Percentiles rank a stretch among this genome's conserved stretches.
Conservation (phyloP, 2,113 vertebrate species). For the Aldabrachelys gigantea region DNA sequence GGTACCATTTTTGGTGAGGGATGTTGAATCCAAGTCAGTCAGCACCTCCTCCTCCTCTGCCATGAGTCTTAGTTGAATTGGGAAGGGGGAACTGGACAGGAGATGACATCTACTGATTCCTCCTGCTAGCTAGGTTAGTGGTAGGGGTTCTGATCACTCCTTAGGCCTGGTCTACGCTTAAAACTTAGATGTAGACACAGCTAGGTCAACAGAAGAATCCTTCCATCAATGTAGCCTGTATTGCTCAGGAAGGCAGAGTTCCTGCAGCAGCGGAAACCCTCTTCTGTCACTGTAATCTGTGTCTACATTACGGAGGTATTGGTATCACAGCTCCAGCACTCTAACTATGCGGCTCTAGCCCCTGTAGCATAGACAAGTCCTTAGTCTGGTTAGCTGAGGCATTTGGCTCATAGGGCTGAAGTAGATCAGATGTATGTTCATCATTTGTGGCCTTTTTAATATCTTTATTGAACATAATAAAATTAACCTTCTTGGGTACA, state of each 20-base stretch:
- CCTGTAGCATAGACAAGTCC: not conserved
- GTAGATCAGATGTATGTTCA: not conserved
- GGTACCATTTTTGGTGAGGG: not conserved
- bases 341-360: too few species aligned
- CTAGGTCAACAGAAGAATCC: not conserved
- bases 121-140: not conserved
- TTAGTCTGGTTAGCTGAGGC: not conserved
- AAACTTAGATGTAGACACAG: too few species aligned
- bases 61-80: rapidly evolving
- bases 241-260: not conserved
- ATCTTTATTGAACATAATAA: not conserved
- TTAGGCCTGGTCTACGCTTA: not conserved
- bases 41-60: not conserved
- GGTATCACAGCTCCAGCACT: too few species aligned
- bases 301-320: not conserved
- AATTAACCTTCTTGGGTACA: not conserved
- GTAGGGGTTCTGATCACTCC: not conserved
- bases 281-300: not conserved
- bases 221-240: not conserved
- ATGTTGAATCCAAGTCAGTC: not conserved
- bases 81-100: not conserved
- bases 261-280: not conserved
- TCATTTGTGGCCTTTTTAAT: not conserved
- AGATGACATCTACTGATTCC: not conserved
- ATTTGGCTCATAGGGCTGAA: not conserved